A percentile compares a stretch with the other conserved stretches of the same genome.
These are phyloP conservation scores for Atlantisia rogersi DNA, from an alignment of 2,113 vertebrate species.

Conservation along the genomic window DNA sequence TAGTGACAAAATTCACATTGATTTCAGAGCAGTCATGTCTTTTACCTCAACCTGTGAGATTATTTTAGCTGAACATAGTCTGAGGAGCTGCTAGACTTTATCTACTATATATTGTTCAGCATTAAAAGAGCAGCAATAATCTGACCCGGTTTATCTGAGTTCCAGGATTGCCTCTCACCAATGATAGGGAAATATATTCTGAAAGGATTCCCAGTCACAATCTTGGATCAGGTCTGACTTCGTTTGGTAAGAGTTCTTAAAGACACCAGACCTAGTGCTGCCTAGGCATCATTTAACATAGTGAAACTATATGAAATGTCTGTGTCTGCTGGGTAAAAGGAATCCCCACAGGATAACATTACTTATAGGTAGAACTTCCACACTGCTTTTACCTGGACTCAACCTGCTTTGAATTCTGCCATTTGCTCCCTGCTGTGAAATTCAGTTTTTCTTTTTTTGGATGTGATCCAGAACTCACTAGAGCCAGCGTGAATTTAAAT, in stretches of 20 bases:
- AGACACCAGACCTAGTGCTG: background rate
- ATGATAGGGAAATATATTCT: background rate
- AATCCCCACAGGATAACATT: background rate
- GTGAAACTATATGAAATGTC: background rate
- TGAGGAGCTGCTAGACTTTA: background rate
- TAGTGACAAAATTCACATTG: background rate
- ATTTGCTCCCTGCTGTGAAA: conserved; percentile 11
- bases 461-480: conserved; percentile 28
- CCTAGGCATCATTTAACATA: background rate
- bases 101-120: background rate
- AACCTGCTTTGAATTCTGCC: conserved; percentile 11
- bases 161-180: background rate
- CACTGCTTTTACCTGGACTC: background rate
- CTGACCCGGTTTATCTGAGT: background rate
- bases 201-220: background rate
- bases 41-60: background rate
- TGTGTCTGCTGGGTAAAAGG: background rate
- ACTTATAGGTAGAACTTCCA: background rate
- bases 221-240: background rate
- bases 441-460: background rate
- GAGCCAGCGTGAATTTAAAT: background rate
- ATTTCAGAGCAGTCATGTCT: background rate
- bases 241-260: background rate
- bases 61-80: background rate
- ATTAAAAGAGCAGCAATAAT: background rate